A percentile compares a stretch with the other conserved stretches of the same genome.
These are phyloP conservation scores for Zaprionus lachaisei DNA, from an alignment of 1,140 invertebrate genomes.

Conservation along the genomic window DNA sequence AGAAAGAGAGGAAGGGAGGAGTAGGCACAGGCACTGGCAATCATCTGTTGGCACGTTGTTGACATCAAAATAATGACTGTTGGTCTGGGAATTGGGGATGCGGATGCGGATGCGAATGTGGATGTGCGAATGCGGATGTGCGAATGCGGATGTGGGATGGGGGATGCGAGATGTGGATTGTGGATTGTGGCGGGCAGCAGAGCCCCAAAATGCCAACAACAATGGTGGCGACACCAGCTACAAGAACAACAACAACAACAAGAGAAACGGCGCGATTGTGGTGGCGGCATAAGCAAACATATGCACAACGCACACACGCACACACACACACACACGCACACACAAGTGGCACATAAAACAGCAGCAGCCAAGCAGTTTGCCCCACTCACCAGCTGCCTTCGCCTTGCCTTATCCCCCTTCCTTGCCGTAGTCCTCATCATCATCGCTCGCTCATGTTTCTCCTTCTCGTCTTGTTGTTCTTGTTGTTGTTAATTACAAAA, in stretches of 20 bases:
- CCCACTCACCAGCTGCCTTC: slow-evolving; percentile 40
- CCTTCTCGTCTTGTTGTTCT: slow-evolving; percentile 24
- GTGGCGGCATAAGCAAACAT: slow-evolving; percentile 55
- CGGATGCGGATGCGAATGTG: slow-evolving; percentile 21
- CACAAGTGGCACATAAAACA: slow-evolving; percentile 49
- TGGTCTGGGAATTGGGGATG: slow-evolving; percentile 30
- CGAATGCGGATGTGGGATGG: slow-evolving; percentile 19
- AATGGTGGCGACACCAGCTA: slow-evolving; percentile 27
- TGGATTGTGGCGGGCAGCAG: slow-evolving; percentile 30
- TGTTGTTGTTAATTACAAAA: slow-evolving; percentile 77
- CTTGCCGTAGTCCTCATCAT: slow-evolving; percentile 6
- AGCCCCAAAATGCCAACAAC: slow-evolving; percentile 40
- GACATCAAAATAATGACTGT: slow-evolving; percentile 78
- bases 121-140: slow-evolving; percentile 9
- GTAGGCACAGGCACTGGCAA: slow-evolving; percentile 41
- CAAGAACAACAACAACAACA: slow-evolving; percentile 24
- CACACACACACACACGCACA: slow-evolving; percentile 14
- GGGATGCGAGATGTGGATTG: slow-evolving; percentile 31
- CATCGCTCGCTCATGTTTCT: slow-evolving; percentile 17
- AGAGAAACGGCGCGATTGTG: slow-evolving; percentile 41
- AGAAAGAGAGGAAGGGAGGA: not conserved
- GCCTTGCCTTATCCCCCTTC: slow-evolving; percentile 2
- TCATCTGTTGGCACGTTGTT: slow-evolving; percentile 75
- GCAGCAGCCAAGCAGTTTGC: slow-evolving; percentile 39
- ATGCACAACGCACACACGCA: slow-evolving; percentile 42